phyloP scores from a whole-genome alignment of 1,140 invertebrate species.

The Diprion similis region DNA sequence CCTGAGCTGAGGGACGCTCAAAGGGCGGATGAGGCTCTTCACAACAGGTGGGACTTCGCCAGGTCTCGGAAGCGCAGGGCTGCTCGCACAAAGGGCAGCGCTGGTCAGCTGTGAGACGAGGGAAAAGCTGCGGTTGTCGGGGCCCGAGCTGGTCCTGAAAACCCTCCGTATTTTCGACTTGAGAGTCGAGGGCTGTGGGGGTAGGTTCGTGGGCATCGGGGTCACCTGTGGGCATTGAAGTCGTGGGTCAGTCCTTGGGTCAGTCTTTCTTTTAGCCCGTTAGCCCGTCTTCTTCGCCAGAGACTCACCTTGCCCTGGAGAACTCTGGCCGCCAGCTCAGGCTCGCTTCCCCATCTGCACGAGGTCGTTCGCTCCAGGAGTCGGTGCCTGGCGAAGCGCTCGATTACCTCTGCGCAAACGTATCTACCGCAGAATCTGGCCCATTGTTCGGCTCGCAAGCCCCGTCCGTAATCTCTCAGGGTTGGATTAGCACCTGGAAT shows the following conservation, averaged over 20 bases:
- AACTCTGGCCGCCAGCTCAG: slow-evolving; percentile 62
- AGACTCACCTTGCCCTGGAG: slow-evolving; percentile 61
- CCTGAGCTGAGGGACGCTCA: slow-evolving; percentile 67
- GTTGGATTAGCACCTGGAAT: slow-evolving; percentile 76
- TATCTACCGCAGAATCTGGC: slow-evolving; percentile 78
- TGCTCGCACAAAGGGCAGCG: slow-evolving; percentile 69
- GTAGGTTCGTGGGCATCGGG: slow-evolving; percentile 42
- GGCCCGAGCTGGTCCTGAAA: slow-evolving; percentile 60
- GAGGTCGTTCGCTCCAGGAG: slow-evolving; percentile 65
- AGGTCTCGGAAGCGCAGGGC: slow-evolving; percentile 65
- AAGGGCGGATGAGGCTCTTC: slow-evolving; percentile 65
- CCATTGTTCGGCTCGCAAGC: slow-evolving; percentile 80
- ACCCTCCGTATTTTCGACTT: slow-evolving; percentile 67
- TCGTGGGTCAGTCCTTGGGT: not conserved
- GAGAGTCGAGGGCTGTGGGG: slow-evolving; percentile 52
- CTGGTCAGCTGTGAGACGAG: slow-evolving; percentile 68
- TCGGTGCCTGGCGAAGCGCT: slow-evolving; percentile 69
- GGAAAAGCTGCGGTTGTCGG: slow-evolving; percentile 55
- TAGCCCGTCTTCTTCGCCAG: slow-evolving; percentile 36
- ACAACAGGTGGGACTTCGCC: slow-evolving; percentile 61
- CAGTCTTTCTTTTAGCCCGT: not conserved
- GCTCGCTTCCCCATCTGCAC: slow-evolving; percentile 68
- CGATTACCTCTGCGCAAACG: slow-evolving; percentile 77
- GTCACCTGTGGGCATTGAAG: slow-evolving; percentile 36
- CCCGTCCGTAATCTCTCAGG: slow-evolving; percentile 73